A percentile compares a stretch with the other conserved stretches of the same genome.
These are phyloP conservation scores for Mylabris sibirica DNA, from an alignment of 2,888 invertebrate genomes.

Conservation along the genomic window DNA sequence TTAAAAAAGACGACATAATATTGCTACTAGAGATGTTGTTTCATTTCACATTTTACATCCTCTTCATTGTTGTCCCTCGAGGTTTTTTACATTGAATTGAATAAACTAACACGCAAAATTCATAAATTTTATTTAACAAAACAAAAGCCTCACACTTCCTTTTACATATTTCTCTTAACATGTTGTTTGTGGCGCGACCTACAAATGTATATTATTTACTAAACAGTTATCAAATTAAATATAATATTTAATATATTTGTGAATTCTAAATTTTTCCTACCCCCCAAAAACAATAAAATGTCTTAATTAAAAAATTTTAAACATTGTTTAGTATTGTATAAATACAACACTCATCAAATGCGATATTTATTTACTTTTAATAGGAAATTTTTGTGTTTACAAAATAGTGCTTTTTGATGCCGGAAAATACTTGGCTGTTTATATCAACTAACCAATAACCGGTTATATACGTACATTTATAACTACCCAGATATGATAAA, in stretches of 20 bases:
- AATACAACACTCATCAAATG: too few species aligned
- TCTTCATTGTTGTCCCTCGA: not conserved
- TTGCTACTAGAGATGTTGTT: not conserved
- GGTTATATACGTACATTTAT: constrained; percentile 7
- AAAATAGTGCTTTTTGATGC: not conserved
- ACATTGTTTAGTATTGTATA: not conserved
- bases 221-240: constrained; percentile 27
- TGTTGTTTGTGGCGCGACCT: constrained; percentile 29
- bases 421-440: not conserved
- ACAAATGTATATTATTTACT: constrained; percentile 29
- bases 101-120: constrained; percentile 30
- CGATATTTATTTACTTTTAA: too few species aligned
- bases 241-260: constrained; percentile 15
- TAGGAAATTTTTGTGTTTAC: not conserved
- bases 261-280: constrained; percentile 8
- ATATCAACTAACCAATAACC: constrained; percentile 11
- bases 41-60: not conserved
- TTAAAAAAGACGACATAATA: not conserved
- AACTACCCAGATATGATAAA: constrained; percentile 6
- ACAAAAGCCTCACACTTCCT: constrained; percentile 23
- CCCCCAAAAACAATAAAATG: not conserved
- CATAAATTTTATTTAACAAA: constrained; percentile 33
- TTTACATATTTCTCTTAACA: constrained; percentile 15
- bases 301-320: not conserved
- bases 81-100: constrained; percentile 5